A percentile compares a stretch with the other conserved stretches of the same genome.
Evolutionary conservation across 2,797 vertebrate species (phyloP).

Genomic region (Decapterus maruadsi): DNA sequence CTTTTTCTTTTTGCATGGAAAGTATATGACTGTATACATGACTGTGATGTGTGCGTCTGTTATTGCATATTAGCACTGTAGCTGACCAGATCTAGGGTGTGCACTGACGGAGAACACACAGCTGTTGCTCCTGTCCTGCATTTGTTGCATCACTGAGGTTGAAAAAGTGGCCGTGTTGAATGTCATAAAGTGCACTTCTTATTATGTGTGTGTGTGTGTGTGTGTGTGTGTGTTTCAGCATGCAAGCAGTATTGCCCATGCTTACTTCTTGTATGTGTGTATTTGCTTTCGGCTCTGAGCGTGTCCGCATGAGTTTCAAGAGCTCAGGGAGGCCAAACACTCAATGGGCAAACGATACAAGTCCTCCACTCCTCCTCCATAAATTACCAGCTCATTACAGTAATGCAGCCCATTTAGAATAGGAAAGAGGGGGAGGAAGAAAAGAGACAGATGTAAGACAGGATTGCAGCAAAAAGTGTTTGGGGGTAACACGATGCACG

Average conservation of each 20-base stretch:
- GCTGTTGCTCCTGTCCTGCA: conserved; percentile 20
- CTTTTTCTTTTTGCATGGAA: not conserved
- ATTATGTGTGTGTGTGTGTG: not conserved
- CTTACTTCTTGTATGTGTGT: conserved; percentile 18
- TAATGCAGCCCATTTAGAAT: conserved; percentile 79
- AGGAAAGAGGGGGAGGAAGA: conserved; percentile 14
- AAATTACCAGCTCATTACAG: conserved; percentile 84
- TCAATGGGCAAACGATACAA: conserved; percentile 77
- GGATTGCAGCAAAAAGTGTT: conserved; percentile 26
- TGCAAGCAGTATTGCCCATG: not conserved
- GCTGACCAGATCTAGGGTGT: conserved; percentile 9
- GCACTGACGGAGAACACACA: not conserved
- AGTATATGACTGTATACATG: not conserved
- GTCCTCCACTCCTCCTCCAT: conserved; percentile 74
- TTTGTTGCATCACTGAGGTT: not conserved
- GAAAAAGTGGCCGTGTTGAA: conserved; percentile 23
- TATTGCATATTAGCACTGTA: not conserved
- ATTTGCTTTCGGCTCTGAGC: conserved; percentile 41
- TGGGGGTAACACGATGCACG: conserved; percentile 16
- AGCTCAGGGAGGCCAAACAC: conserved; percentile 64
- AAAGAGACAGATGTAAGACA: conserved; percentile 23
- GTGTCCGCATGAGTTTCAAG: conserved; percentile 41
- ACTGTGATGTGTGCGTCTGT: not conserved
- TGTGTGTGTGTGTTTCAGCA: not conserved
- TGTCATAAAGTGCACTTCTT: conserved; percentile 4